phyloP scores from a whole-genome alignment of 2,888 invertebrate species.

The Xiphydria camelus region DNA sequence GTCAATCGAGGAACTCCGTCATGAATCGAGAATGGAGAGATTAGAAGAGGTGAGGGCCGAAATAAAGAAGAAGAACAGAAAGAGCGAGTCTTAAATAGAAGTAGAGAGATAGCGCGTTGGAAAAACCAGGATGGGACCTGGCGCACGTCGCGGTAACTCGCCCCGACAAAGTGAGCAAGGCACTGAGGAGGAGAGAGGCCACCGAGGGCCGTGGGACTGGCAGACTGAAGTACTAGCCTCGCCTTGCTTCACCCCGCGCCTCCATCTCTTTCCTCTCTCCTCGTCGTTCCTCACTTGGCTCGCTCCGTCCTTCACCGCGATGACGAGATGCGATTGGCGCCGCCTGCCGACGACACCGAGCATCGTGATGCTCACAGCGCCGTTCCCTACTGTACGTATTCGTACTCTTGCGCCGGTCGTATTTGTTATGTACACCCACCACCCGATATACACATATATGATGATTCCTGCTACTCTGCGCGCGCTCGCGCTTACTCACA shows the following conservation, averaged over 20 bases:
- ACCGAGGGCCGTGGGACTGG: conserved; percentile 16
- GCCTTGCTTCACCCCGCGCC: conserved; percentile 25
- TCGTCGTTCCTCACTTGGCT: background rate
- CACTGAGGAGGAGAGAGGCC: background rate
- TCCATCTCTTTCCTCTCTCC: background rate
- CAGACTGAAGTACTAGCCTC: conserved; percentile 22
- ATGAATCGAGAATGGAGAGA: too few relatives aligned
- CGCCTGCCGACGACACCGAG: conserved; percentile 35
- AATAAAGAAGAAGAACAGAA: background rate
- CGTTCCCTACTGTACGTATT: conserved; percentile 3
- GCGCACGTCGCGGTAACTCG: background rate
- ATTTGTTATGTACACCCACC: background rate
- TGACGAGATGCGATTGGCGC: conserved; percentile 10
- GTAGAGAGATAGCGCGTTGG: background rate
- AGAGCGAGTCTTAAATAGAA: background rate
- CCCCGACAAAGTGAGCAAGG: conserved; percentile 4
- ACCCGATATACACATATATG: background rate
- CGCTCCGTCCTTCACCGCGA: background rate
- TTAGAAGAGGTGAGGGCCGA: background rate
- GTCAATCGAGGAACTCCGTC: too few relatives aligned
- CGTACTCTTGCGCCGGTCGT: background rate
- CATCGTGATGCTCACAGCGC: conserved; percentile 41
- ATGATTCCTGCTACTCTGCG: too few relatives aligned
- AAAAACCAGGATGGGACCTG: background rate
- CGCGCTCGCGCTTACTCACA: too few relatives aligned